Base-by-base conservation (phyloP, 2,797 vertebrate species). In the Ataeniobius toweri region DNA sequence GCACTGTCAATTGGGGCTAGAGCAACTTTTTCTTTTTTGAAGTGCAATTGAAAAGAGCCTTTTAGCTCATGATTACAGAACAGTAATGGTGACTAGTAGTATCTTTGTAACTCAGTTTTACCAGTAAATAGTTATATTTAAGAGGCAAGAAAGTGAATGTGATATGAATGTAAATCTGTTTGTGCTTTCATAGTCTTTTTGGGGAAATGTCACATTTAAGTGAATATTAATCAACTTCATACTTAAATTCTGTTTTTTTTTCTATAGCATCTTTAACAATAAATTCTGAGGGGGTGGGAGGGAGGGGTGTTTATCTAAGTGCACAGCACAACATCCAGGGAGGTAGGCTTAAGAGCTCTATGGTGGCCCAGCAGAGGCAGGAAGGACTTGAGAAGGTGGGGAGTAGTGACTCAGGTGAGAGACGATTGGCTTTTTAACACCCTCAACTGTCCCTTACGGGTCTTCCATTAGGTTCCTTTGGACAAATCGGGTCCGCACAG, bases 381-480 rank as follows among this genome's bases (percentile, higher is more conserved):
- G 85, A 88, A 91, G 89, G 89, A 92, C 63, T 67, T 41, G 63
- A 67, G 20, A 65, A 85, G 73, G 70, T 81, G 86, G 88, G 88
- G 91, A 89, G 88, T 91, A 92, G 82, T 86, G 90, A 89, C 89
- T 94, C 89, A 90, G 89, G 89, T 92, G 86, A 89, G 77, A 91
- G 83, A 91, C 91, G 5, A 76, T 79, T 92, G 91, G 80, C 89
- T 94, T 93, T 94, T 92, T 95, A 93, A 94, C 91, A 90, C 91
- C 94, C 91, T 95, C 94, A 96, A 96, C 94, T 96, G 93, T 96
- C 94, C 94, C 94, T 93, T 96, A 94, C 95, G 95, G 94, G 94
- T 96, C 94, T 96, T 96, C 96, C 97, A 96, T 94, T 97, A 99
- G 98, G 98, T 98, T 96, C 97, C 97, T 90, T 91, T 95, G 93